Conservation (phyloP, 2,113 vertebrate genomes). For the Marmota monax region DNA sequence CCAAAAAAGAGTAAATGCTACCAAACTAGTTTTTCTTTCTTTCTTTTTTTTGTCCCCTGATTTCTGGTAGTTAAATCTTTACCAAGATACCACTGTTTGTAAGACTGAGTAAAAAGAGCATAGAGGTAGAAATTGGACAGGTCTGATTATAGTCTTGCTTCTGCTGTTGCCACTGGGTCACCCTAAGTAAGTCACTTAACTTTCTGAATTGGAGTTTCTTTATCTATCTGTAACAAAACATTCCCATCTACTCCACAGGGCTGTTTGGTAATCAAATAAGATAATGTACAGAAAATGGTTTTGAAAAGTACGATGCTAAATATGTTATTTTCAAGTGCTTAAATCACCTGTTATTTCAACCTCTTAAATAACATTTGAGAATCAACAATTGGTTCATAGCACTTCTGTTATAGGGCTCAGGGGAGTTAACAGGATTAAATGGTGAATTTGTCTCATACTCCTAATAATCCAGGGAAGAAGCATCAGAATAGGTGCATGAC, state of each 20-base stretch:
- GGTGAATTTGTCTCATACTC: background rate
- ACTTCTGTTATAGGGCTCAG: background rate
- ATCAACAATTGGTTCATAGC: background rate
- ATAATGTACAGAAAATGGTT: background rate
- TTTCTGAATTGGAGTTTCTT: background rate
- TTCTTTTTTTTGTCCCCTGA: background rate
- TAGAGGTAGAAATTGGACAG: background rate
- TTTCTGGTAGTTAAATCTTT: background rate
- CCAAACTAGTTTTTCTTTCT: background rate
- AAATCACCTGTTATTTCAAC: slow-evolving; percentile 37
- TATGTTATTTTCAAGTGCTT: slow-evolving; percentile 1
- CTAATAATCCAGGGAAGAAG: background rate
- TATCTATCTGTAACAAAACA: background rate
- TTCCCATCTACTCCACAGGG: background rate
- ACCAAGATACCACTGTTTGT: background rate
- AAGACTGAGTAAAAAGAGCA: background rate
- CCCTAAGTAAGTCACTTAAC: background rate
- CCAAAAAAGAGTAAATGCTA: background rate
- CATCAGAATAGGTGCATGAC: background rate
- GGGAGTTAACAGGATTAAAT: background rate
- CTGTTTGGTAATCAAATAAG: background rate
- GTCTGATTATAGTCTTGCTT: background rate
- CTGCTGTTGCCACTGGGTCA: background rate
- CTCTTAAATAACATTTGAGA: background rate
- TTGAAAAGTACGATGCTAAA: slow-evolving; percentile 29